A percentile compares a stretch with the other conserved stretches of the same genome.
Conservation (phyloP, 1,140 invertebrate genomes). For the Phocides pigmalion region DNA sequence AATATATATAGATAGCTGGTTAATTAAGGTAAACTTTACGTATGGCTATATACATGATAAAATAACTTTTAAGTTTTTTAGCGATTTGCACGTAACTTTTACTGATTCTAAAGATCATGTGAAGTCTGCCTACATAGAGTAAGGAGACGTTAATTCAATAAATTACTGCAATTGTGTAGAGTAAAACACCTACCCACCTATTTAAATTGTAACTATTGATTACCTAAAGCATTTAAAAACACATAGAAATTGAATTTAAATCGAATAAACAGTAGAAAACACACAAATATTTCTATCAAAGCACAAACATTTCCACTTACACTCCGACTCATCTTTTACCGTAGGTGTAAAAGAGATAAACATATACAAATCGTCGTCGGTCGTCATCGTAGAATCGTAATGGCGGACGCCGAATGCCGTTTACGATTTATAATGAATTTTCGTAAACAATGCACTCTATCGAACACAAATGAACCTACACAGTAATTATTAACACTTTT, state of each 20-base stretch:
- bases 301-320: constrained; percentile 42
- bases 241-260: constrained; percentile 17
- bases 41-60: too few relatives aligned
- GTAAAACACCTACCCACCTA: neutral
- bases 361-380: constrained; percentile 53
- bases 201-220: neutral
- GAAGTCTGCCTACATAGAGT: too few relatives aligned
- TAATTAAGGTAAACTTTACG: too few relatives aligned
- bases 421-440: constrained; percentile 45
- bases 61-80: too few relatives aligned
- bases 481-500: constrained; percentile 26
- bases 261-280: constrained; percentile 27
- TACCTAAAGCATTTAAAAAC: neutral
- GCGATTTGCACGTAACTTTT: too few relatives aligned
- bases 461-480: constrained; percentile 37
- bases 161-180: too few relatives aligned
- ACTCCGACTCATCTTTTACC: constrained; percentile 45
- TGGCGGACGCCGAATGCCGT: constrained; percentile 55
- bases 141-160: too few relatives aligned
- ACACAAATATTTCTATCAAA: constrained; percentile 34
- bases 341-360: constrained; percentile 58
- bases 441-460: constrained; percentile 41
- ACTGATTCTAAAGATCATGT: too few relatives aligned
- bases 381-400: constrained; percentile 50
- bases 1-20: too few relatives aligned